These are phyloP conservation scores for Enteromius mattozi DNA, from an alignment of 2,797 vertebrate species.

Conservation along the genomic window DNA sequence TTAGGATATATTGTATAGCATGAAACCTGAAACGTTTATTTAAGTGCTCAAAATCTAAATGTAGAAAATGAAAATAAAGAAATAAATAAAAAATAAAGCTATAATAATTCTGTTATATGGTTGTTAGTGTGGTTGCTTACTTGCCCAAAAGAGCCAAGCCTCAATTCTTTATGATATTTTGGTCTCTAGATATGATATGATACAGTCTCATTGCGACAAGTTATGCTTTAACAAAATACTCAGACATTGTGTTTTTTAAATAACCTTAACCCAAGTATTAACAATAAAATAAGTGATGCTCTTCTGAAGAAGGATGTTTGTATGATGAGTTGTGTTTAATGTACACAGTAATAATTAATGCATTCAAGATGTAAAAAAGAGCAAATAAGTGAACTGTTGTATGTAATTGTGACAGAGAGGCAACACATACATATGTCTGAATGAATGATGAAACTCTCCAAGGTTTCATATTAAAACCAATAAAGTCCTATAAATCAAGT, in stretches of 20 bases:
- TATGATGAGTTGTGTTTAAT: background rate
- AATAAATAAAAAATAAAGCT: background rate
- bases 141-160: background rate
- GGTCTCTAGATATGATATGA: background rate
- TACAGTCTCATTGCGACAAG: background rate
- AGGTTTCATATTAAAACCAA: constrained; percentile 9
- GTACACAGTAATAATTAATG: background rate
- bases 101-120: background rate
- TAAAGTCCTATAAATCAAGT: constrained; percentile 6
- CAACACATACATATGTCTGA: background rate
- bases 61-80: background rate
- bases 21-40: background rate
- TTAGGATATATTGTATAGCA: background rate
- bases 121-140: background rate
- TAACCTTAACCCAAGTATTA: background rate
- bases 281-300: background rate
- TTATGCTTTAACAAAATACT: background rate
- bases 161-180: background rate
- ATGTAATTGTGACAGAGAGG: constrained; percentile 22
- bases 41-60: background rate
- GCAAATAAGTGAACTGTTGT: background rate
- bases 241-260: background rate
- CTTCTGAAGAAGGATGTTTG: background rate
- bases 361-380: background rate
- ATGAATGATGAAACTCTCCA: background rate